Conservation (phyloP, 2,113 vertebrate genomes). For the Chitala chitala region DNA sequence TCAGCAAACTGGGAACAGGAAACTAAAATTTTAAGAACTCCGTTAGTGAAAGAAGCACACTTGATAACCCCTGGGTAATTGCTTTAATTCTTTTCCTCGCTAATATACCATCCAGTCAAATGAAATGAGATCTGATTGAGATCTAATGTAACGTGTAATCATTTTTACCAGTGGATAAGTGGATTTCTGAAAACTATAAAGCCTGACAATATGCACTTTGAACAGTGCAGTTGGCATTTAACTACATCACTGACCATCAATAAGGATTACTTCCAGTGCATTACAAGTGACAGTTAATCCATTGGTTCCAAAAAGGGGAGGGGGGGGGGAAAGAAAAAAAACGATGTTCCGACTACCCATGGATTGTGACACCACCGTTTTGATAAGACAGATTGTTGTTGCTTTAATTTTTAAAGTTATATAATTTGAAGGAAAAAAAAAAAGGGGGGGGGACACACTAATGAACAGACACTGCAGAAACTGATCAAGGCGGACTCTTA, state of each 20-base stretch:
- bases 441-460: too few relatives aligned
- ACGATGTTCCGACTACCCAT: too few relatives aligned
- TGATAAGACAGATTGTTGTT: too few relatives aligned
- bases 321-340: background rate
- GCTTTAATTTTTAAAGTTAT: too few relatives aligned
- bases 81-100: background rate
- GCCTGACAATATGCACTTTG: too few relatives aligned
- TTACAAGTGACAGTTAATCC: background rate
- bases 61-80: background rate
- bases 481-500: too few relatives aligned
- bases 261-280: background rate
- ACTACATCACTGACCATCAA: background rate
- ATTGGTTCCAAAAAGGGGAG: background rate
- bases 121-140: background rate
- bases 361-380: too few relatives aligned
- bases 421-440: too few relatives aligned
- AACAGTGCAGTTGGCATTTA: background rate
- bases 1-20: slow-evolving; percentile 5
- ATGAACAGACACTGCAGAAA: too few relatives aligned
- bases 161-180: background rate
- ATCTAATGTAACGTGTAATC: too few relatives aligned
- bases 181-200: background rate
- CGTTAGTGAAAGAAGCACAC: background rate
- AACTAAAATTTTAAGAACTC: background rate
- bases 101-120: background rate